Conservation (phyloP, 2,113 vertebrate genomes). For the Oryzias celebensis region DNA sequence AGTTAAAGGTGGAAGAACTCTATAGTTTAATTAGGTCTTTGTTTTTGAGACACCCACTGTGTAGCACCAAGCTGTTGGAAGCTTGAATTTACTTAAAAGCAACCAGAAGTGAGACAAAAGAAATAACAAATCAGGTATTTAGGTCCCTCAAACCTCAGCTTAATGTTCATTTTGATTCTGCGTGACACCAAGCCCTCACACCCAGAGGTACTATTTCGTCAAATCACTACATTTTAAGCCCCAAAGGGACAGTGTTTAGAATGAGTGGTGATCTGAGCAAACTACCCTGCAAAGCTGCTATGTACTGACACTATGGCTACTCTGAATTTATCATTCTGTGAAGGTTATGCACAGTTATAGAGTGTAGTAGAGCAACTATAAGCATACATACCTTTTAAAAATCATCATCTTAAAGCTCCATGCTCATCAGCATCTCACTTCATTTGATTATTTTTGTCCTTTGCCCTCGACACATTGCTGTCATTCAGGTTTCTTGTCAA, state of each 20-base stretch:
- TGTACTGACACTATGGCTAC: slow-evolving; percentile 50
- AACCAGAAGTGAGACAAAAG: slow-evolving; percentile 36
- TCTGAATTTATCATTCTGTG: slow-evolving; percentile 50
- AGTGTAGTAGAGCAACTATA: slow-evolving; percentile 59
- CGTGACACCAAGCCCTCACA: slow-evolving; percentile 26
- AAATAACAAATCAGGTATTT: slow-evolving; percentile 20
- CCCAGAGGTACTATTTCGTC: slow-evolving; percentile 18
- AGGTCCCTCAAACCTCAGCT: slow-evolving; percentile 10
- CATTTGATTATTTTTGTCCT: slow-evolving; percentile 3
- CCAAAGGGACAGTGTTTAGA: slow-evolving; percentile 14
- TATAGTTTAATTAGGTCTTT: background rate
- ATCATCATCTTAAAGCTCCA: slow-evolving; percentile 53
- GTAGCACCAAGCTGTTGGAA: slow-evolving; percentile 55
- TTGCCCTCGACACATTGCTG: background rate
- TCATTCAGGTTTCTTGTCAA: slow-evolving; percentile 5
- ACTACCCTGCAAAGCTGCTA: slow-evolving; percentile 54
- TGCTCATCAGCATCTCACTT: slow-evolving; percentile 38
- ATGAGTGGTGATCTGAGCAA: slow-evolving; percentile 40
- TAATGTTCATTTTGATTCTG: slow-evolving; percentile 22
- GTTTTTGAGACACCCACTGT: slow-evolving; percentile 11
- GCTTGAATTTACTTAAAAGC: slow-evolving; percentile 26
- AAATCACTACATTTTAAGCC: slow-evolving; percentile 19
- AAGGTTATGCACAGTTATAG: slow-evolving; percentile 56
- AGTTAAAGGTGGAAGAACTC: slow-evolving; percentile 21
- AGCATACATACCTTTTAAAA: slow-evolving; percentile 48